A percentile compares a stretch with the other conserved stretches of the same genome.
phyloP scores from a whole-genome alignment of 2,113 vertebrate species.

The Neodontobutis hainanensis region DNA sequence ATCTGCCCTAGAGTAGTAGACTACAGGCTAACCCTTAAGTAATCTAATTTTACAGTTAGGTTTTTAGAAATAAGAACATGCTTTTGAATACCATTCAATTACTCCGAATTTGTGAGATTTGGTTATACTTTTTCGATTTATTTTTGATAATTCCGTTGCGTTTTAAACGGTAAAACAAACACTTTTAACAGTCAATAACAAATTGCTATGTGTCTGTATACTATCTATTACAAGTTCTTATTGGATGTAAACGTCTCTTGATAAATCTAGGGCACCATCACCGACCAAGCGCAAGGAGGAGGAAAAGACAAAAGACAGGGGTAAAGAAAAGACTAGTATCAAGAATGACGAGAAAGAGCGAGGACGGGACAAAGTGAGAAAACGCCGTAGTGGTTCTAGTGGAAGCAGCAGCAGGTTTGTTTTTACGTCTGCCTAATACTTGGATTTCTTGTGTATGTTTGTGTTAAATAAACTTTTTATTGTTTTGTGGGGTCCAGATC shows the following conservation, averaged over 20 bases:
- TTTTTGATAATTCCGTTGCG: too few relatives aligned
- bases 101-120: too few relatives aligned
- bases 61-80: too few relatives aligned
- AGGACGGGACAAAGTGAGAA: conserved; percentile 89
- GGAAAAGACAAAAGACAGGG: conserved; percentile 91
- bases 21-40: too few relatives aligned
- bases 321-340: conserved; percentile 87
- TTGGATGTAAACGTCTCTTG: not conserved
- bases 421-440: not conserved
- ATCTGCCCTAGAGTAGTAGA: not conserved
- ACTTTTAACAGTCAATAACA: too few relatives aligned
- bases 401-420: conserved; percentile 90
- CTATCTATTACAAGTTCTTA: not conserved
- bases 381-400: conserved; percentile 92
- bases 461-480: not conserved
- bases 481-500: conserved; percentile 70
- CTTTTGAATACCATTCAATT: too few relatives aligned
- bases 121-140: too few relatives aligned
- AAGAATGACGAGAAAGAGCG: conserved; percentile 95
- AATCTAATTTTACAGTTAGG: too few relatives aligned
- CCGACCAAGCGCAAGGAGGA: conserved; percentile 96
- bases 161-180: too few relatives aligned
- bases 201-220: too few relatives aligned
- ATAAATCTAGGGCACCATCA: conserved; percentile 89
- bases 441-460: not conserved